Percentiles rank a stretch among this genome's conserved stretches.
Conservation (phyloP, 1,140 invertebrate genomes). For the Aphelinus atriplicis region DNA sequence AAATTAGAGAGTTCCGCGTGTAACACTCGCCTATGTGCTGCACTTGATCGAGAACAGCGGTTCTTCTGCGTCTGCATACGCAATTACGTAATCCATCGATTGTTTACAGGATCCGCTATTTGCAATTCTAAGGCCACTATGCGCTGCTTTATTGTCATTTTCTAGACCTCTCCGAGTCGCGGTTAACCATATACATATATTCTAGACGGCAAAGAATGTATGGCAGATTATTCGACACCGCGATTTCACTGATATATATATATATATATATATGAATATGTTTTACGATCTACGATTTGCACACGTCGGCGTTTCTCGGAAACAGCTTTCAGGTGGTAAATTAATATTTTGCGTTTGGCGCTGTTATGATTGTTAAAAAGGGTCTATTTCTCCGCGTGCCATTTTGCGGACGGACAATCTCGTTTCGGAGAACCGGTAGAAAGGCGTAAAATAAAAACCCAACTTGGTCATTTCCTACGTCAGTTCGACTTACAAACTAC, state of each 20-base stretch:
- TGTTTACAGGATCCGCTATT: not conserved
- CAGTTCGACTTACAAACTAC: too few relatives aligned
- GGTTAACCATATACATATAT: not conserved
- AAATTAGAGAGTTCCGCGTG: slow-evolving; percentile 3
- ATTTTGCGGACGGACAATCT: slow-evolving; percentile 9
- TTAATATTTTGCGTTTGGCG: slow-evolving; percentile 19
- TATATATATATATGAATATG: not conserved
- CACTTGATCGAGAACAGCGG: not conserved
- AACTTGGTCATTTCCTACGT: not conserved
- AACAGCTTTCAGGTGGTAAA: slow-evolving; percentile 10
- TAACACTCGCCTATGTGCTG: not conserved
- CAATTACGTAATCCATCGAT: not conserved
- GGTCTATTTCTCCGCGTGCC: not conserved
- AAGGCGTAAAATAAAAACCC: slow-evolving; percentile 12
- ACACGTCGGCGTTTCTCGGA: not conserved
- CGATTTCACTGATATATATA: not conserved
- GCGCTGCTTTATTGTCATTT: slow-evolving; percentile 7
- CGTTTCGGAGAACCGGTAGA: not conserved
- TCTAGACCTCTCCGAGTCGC: not conserved
- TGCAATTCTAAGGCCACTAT: slow-evolving; percentile 21
- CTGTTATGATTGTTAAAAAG: slow-evolving; percentile 2
- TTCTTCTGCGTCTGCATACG: too few relatives aligned
- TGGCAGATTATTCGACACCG: not conserved
- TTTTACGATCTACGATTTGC: not conserved
- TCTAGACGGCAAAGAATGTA: not conserved